phyloP scores from a whole-genome alignment of 2,113 vertebrate species.

The Tympanuchus pallidicinctus region DNA sequence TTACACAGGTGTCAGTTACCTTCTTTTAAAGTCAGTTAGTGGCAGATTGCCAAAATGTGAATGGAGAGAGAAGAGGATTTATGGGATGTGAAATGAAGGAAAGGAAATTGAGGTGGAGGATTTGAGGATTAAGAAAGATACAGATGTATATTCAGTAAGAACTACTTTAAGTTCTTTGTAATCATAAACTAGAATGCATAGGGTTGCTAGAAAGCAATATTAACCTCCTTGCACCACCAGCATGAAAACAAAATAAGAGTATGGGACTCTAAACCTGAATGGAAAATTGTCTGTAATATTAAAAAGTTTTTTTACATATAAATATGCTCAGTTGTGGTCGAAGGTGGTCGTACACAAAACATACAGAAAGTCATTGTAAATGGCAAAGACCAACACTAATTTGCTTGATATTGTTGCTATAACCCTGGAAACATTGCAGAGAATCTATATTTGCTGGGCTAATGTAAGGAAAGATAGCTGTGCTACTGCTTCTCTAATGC shows the following conservation, averaged over 20 bases:
- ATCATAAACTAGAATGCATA: background rate
- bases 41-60: background rate
- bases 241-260: background rate
- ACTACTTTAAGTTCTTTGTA: background rate
- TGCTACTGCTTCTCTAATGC: background rate
- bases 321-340: background rate
- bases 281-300: background rate
- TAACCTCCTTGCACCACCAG: background rate
- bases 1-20: background rate
- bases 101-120: background rate
- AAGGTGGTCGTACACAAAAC: background rate
- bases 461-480: background rate
- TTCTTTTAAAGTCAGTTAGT: background rate
- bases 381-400: background rate
- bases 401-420: background rate
- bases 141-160: background rate
- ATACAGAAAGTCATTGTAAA: background rate
- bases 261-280: background rate
- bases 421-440: background rate
- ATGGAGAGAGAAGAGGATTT: background rate
- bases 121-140: background rate
- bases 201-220: background rate
- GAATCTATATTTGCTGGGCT: accelerated
- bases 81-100: background rate
- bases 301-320: background rate